Evolutionary conservation across 2,113 vertebrate genomes (phyloP), one percentile per base, ranked within the genome.

Genomic region (Etia nguti): DNA sequence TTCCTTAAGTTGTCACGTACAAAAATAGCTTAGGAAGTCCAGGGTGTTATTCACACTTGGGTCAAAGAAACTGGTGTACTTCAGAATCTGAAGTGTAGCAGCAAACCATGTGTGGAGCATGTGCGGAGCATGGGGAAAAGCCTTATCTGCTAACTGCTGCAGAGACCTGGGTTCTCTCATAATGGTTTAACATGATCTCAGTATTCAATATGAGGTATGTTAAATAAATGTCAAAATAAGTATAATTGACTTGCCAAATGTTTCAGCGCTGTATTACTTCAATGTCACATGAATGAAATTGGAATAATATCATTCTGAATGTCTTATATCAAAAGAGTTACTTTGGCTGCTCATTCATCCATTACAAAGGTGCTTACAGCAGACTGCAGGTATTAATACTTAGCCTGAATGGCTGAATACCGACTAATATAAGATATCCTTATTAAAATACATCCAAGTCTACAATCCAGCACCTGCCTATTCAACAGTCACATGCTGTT

Each of bases 401-500:
- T 41, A 34, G 90, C 93, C 91, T 88, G 91, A 92, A 90, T 82
- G 79, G 20, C 79, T 89, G 90, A 94, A 94, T 90, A 85, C 83
- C 29, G 68, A 89, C 79, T 92, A 89, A 93, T 92, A 87, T 84
- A 52, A 85, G 89, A 93, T 92, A 91, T 90, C 88, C 91, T 94
- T 93, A 95, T 95, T 94, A 94, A 93, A 94, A 89, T 57, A 90
- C 87, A 81, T 46, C 62, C 87, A 85, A 82, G 87, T 90, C 88
- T 85, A 62, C 88, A 90, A 89, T 92, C 89, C 88, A 87, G 82
- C 86, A 92, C 92, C 93, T 92, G 91, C 79, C 89, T 89, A 92
- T 95, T 95, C 91, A 93, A 89, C 80, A 89, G 60, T 90, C 90
- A 89, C 92, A 92, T 82, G 86, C 89, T 92, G 82, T 92, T 95